A percentile compares a stretch with the other conserved stretches of the same genome.
Evolutionary conservation across 1,140 invertebrate species (phyloP).

Genomic region (Dendrolimus punctatus): DNA sequence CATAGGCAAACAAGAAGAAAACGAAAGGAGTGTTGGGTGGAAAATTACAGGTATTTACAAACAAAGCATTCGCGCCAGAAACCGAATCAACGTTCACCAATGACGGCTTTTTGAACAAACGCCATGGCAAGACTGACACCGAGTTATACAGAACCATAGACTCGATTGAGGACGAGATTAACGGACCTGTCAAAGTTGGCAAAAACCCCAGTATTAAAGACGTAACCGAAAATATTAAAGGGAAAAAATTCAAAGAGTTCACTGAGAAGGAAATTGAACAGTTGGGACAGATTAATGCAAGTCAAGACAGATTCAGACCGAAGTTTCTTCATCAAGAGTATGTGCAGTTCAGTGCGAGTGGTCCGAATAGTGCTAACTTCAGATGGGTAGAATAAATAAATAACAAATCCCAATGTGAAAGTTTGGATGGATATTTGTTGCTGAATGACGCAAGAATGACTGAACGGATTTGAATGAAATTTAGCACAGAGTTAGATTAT

Average conservation of each 20-base stretch:
- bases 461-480: too few species aligned
- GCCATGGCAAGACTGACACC: slow-evolving; percentile 46
- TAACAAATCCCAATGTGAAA: not conserved
- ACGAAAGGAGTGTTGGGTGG: slow-evolving; percentile 19
- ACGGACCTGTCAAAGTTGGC: slow-evolving; percentile 12
- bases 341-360: slow-evolving; percentile 30
- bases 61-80: slow-evolving; percentile 32
- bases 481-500: too few species aligned
- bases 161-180: slow-evolving; percentile 44
- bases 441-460: too few species aligned
- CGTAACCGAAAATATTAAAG: slow-evolving; percentile 36
- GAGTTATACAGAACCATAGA: slow-evolving; percentile 49
- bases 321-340: slow-evolving; percentile 46
- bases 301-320: slow-evolving; percentile 47
- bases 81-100: slow-evolving; percentile 19
- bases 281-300: slow-evolving; percentile 38
- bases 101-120: slow-evolving; percentile 48
- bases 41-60: slow-evolving; percentile 33
- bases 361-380: slow-evolving; percentile 23
- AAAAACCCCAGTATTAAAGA: slow-evolving; percentile 5
- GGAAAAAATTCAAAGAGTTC: slow-evolving; percentile 46
- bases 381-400: slow-evolving; percentile 36
- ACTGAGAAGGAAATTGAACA: slow-evolving; percentile 36
- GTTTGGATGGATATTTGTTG: not conserved
- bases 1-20: slow-evolving; percentile 32